These are phyloP conservation scores for Buteo buteo DNA, from an alignment of 2,113 vertebrate species.

Conservation along the genomic window DNA sequence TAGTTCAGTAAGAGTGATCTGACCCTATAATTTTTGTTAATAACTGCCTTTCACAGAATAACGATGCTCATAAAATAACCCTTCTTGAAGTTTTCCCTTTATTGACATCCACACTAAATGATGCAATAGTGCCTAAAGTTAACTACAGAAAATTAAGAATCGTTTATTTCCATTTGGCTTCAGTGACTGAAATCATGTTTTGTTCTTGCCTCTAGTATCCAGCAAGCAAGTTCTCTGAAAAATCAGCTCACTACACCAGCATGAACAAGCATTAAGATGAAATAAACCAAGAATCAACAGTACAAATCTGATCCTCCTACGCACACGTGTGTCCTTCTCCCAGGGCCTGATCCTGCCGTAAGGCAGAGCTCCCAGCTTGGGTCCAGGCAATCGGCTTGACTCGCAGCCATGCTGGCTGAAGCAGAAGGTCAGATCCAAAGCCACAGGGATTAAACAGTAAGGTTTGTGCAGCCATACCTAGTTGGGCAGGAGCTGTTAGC, in stretches of 20 bases:
- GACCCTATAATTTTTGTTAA: background rate
- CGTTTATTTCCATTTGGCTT: background rate
- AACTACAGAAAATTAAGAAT: background rate
- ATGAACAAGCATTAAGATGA: background rate
- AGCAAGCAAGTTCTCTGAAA: background rate
- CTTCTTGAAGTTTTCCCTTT: background rate
- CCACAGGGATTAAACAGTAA: background rate
- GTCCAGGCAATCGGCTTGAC: background rate
- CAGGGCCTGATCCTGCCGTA: background rate
- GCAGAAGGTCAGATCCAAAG: background rate
- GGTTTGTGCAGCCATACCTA: background rate
- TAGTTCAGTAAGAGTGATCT: background rate
- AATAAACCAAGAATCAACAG: background rate
- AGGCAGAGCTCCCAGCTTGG: background rate
- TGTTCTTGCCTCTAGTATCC: background rate
- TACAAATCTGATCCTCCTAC: background rate
- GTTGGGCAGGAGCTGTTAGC: background rate
- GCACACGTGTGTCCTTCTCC: rapidly evolving
- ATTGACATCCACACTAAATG: background rate
- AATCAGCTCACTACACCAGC: background rate
- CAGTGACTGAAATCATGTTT: background rate
- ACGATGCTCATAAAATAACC: background rate
- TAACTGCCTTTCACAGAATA: background rate
- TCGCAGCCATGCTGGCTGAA: background rate
- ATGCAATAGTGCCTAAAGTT: background rate